Evolutionary conservation across 2,888 invertebrate species (phyloP).

Genomic region (Phortica okadai): DNA sequence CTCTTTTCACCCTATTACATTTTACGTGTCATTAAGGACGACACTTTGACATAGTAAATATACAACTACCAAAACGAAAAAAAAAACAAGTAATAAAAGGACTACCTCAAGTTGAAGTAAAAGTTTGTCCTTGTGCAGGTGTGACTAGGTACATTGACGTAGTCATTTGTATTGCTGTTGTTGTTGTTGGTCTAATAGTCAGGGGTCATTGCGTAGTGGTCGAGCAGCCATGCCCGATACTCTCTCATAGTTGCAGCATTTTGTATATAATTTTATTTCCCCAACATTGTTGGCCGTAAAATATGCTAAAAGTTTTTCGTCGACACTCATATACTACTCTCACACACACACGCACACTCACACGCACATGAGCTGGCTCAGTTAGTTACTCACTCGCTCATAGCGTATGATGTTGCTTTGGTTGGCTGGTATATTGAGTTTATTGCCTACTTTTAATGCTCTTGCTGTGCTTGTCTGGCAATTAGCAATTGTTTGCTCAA

Average conservation of each 20-base stretch:
- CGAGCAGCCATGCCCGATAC: constrained; percentile 21
- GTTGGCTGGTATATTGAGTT: constrained; percentile 3
- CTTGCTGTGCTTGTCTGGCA: constrained; percentile 39
- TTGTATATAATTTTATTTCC: constrained; percentile 49
- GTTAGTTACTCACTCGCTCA: neutral
- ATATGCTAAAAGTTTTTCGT: constrained; percentile 15
- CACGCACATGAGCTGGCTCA: too few relatives aligned
- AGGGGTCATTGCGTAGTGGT: constrained; percentile 56
- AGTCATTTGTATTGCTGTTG: neutral
- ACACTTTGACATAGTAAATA: constrained; percentile 48
- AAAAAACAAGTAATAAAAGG: constrained; percentile 20
- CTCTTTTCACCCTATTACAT: neutral
- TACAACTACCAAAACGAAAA: constrained; percentile 2
- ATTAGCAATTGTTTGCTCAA: constrained; percentile 51
- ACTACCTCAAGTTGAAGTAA: constrained; percentile 33
- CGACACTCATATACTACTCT: neutral
- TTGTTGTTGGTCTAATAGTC: constrained; percentile 42
- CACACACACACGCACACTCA: too few relatives aligned
- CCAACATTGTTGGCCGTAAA: constrained; percentile 17
- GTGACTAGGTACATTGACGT: constrained; percentile 28
- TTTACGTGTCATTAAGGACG: constrained; percentile 55
- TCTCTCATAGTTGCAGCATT: constrained; percentile 20
- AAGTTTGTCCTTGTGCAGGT: constrained; percentile 60
- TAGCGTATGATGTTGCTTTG: neutral
- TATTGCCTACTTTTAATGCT: constrained; percentile 2